Conservation (phyloP, 92 coral and sea anemone species). For the Porites evermanni region DNA sequence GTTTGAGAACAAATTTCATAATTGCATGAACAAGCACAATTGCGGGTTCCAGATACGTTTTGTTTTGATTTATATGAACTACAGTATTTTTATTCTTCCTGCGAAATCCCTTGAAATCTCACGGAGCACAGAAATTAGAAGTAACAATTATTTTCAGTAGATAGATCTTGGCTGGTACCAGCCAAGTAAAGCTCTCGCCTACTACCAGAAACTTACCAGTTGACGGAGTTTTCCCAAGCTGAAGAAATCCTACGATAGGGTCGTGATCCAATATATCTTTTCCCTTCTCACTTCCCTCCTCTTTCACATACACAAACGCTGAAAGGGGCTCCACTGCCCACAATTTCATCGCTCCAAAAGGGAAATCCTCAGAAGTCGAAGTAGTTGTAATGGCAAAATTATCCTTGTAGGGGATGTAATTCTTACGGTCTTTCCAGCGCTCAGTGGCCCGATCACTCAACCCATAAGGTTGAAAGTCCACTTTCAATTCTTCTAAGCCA, state of each 20-base stretch:
- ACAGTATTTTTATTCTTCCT: too few relatives aligned
- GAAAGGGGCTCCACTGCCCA: neutral
- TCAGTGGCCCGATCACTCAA: too few relatives aligned
- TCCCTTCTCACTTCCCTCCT: neutral
- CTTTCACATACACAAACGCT: neutral
- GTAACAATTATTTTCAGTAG: too few relatives aligned
- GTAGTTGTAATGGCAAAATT: neutral
- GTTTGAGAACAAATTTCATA: too few relatives aligned
- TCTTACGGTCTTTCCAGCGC: neutral
- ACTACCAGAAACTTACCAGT: neutral
- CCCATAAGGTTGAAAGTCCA: neutral
- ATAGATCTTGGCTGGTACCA: too few relatives aligned
- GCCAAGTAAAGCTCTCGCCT: too few relatives aligned
- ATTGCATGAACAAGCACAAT: too few relatives aligned
- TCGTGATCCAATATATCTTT: constrained; percentile 29
- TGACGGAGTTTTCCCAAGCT: neutral
- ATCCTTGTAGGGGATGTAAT: constrained; percentile 24
- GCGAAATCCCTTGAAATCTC: too few relatives aligned
- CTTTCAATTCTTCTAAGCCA: neutral
- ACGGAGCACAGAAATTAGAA: too few relatives aligned
- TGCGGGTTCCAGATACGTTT: too few relatives aligned
- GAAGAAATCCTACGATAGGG: constrained; percentile 15
- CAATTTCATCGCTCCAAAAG: neutral
- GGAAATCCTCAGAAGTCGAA: too few relatives aligned
- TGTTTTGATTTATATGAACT: too few relatives aligned